A percentile compares a stretch with the other conserved stretches of the same genome.
These are phyloP conservation scores for Rattus norvegicus DNA, from an alignment of 2,113 vertebrate genomes.

Conservation along the genomic window DNA sequence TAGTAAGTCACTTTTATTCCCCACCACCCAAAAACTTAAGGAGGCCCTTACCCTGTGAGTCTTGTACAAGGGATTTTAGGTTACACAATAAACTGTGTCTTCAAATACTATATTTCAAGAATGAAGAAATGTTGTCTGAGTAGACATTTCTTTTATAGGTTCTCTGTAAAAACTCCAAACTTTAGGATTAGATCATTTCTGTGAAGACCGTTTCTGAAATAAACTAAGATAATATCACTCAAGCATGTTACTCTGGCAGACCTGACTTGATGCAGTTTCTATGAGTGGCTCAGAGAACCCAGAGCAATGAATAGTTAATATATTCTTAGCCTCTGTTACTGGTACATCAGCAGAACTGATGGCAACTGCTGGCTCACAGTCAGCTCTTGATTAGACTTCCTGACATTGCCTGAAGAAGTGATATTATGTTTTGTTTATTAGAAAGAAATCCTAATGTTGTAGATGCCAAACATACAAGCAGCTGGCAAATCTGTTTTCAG, in stretches of 20 bases:
- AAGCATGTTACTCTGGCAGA: conserved; percentile 24
- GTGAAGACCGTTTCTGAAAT: conserved; percentile 55
- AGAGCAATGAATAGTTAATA: conserved; percentile 63
- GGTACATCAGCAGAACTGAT: conserved; percentile 46
- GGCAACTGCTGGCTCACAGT: conserved; percentile 55
- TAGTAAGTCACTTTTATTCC: neutral
- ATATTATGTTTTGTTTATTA: conserved; percentile 70
- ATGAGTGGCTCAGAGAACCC: conserved; percentile 17
- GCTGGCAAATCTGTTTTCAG: conserved; percentile 58
- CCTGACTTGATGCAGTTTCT: conserved; percentile 10
- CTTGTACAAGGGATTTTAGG: neutral
- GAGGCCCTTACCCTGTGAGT: neutral
- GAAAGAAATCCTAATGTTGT: conserved; percentile 50
- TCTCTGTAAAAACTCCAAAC: neutral
- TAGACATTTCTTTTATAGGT: neutral
- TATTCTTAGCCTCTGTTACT: conserved; percentile 60
- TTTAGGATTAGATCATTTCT: neutral
- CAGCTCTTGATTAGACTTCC: conserved; percentile 71
- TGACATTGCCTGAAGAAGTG: conserved; percentile 70
- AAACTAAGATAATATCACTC: conserved; percentile 31
- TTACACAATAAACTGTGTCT: neutral
- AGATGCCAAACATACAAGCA: conserved; percentile 62
- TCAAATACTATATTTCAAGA: conserved; percentile 48
- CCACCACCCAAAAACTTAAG: neutral
- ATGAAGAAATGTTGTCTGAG: neutral